phyloP scores from a whole-genome alignment of 2,888 invertebrate genomes.

The Drosophila limbata region DNA sequence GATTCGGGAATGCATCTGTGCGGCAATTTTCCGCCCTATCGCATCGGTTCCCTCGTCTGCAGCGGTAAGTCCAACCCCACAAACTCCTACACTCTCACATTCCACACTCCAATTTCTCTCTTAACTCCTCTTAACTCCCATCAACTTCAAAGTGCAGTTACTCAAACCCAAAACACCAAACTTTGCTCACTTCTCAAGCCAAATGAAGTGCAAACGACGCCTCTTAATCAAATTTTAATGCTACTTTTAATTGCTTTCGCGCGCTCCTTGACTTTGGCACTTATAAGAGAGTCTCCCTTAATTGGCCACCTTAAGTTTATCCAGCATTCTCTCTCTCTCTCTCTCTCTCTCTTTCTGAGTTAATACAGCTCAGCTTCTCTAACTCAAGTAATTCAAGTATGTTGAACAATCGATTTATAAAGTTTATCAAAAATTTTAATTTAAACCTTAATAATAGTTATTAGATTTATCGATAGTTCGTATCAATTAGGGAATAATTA shows the following conservation, averaged over 20 bases:
- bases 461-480: neutral
- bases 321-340: neutral
- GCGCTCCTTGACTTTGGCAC: slow-evolving; percentile 51
- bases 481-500: no score
- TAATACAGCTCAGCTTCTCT: neutral
- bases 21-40: slow-evolving; percentile 92
- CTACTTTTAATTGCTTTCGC: slow-evolving; percentile 72
- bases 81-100: neutral
- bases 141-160: neutral
- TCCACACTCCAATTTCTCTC: neutral
- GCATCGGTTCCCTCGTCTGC: slow-evolving; percentile 91
- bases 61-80: slow-evolving; percentile 87
- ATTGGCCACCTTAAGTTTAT: neutral
- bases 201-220: slow-evolving; percentile 76
- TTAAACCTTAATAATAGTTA: no score
- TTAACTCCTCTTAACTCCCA: neutral
- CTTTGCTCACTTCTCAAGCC: slow-evolving; percentile 33
- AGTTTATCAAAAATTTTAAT: no score
- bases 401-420: no score
- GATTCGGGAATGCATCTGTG: slow-evolving; percentile 98
- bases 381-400: no score
- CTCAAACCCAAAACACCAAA: neutral
- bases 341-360: neutral
- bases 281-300: slow-evolving; percentile 1
- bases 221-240: slow-evolving; percentile 77